Evolutionary conservation across 35 echinoderm and acorn worm species (phyloP), one percentile per base, ranked within the genome.

Genomic region (Eucidaris tribuloides): DNA sequence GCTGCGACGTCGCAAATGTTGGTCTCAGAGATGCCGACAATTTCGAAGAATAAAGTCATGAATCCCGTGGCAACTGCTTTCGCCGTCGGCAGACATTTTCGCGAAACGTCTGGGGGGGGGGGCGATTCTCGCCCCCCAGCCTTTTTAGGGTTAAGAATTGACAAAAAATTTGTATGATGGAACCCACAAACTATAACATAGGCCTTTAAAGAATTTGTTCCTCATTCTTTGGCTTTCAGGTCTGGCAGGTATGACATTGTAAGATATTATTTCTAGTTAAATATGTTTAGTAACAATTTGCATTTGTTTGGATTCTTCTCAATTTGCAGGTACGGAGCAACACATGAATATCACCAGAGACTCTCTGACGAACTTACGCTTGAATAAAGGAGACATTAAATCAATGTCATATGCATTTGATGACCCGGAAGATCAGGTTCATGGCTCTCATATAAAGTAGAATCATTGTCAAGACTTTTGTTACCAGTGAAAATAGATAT

Each of bases 341-440:
- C 84, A 57, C 88, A 90, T 79, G 83, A 96, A 14, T 96, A 96
- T 48, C 41, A 25, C 62, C 58, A 78, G 31, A 48, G 79, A 62
- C 87, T 90, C 61, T 64, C 88, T 5, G 93, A 96, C 80, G 87
- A 96, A 29, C 49, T 96, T 22, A 64, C 82, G 18, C 91, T 96
- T n/a, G 71, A 38, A 55, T 14, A 96, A 96, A 76, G 92, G 93
- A 44, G 88, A 90, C 35, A 78, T 86, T 18, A 96, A n/a, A n/a
- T 96, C 23, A 43, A 83, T 37, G 93, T 96, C 38, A 27, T 96
- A 38, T n/a, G 15, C 48, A 17, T 96, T 77, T 46, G 93, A 96
- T 78, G 93, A 96, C 79, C 88, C 88, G 3, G 93, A 96, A 3
- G 93, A 96, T 64, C 88, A 96, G 87, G 93, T 90, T 42, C 39